A percentile compares a stretch with the other conserved stretches of the same genome.
These are phyloP conservation scores for Campaea margaritaria DNA, from an alignment of 2,888 invertebrate species.

Conservation along the genomic window DNA sequence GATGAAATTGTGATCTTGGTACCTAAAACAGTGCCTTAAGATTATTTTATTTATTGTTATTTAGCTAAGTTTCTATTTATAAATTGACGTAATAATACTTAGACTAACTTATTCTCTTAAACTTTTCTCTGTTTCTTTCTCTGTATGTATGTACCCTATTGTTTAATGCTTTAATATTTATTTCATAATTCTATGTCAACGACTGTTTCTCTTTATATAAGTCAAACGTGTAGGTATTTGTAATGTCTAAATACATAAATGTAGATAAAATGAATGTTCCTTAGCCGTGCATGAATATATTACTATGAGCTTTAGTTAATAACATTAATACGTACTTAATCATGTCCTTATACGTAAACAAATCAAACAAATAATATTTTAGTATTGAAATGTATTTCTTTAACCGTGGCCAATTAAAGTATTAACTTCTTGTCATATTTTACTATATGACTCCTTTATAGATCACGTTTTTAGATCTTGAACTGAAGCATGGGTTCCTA, in stretches of 20 bases:
- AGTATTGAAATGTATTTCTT: slow-evolving; percentile 9
- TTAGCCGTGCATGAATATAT: slow-evolving; percentile 45
- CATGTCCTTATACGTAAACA: slow-evolving; percentile 28
- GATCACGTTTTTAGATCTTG: slow-evolving; percentile 68
- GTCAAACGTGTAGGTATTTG: slow-evolving; percentile 37
- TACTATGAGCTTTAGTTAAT: slow-evolving; percentile 33
- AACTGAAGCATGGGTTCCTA: slow-evolving; percentile 82
- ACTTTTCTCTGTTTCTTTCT: slow-evolving; percentile 51
- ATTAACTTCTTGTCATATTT: slow-evolving; percentile 23
- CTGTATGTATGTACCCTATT: slow-evolving; percentile 43
- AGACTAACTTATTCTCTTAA: slow-evolving; percentile 68
- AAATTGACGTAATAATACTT: slow-evolving; percentile 72
- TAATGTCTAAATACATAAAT: slow-evolving; percentile 33
- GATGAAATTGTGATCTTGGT: slow-evolving; percentile 82
- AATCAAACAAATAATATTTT: slow-evolving; percentile 28
- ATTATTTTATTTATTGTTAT: slow-evolving; percentile 83
- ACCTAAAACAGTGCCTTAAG: slow-evolving; percentile 82
- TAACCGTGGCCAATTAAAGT: slow-evolving; percentile 7
- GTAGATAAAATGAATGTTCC: slow-evolving; percentile 43
- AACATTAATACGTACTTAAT: slow-evolving; percentile 34
- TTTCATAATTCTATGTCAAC: slow-evolving; percentile 51
- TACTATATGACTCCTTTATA: slow-evolving; percentile 36
- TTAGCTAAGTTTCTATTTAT: slow-evolving; percentile 80
- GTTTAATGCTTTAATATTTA: slow-evolving; percentile 63
- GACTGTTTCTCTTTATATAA: slow-evolving; percentile 50